phyloP scores from a whole-genome alignment of 1,140 invertebrate genomes.

The Bombus confusus region DNA sequence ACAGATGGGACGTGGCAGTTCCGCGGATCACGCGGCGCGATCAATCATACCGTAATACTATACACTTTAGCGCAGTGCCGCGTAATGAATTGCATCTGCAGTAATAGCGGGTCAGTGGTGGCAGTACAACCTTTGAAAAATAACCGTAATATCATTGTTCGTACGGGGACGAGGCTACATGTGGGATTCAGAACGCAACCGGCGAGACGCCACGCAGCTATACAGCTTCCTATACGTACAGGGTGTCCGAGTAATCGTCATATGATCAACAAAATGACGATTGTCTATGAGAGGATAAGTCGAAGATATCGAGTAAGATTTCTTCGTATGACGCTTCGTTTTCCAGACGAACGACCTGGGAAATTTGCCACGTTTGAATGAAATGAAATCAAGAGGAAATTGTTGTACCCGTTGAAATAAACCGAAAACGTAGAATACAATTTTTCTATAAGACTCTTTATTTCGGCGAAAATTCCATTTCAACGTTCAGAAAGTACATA shows the following conservation, averaged over 20 bases:
- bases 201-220: neutral
- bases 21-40: constrained; percentile 76
- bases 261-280: neutral
- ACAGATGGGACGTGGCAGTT: constrained; percentile 80
- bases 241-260: neutral
- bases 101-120: constrained; percentile 73
- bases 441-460: no score
- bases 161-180: neutral
- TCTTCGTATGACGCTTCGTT: neutral
- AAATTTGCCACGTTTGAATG: no score
- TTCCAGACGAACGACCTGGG: neutral
- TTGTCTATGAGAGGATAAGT: neutral
- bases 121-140: constrained; percentile 72
- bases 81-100: constrained; percentile 76
- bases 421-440: no score
- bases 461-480: no score
- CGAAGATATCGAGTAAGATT: neutral
- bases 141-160: constrained; percentile 77
- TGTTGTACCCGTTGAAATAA: no score
- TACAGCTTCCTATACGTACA: neutral
- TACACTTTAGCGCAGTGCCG: constrained; percentile 67
- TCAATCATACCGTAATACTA: constrained; percentile 81
- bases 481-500: no score
- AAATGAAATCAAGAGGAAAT: no score
- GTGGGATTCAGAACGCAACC: constrained; percentile 14